Percentiles rank a stretch among this genome's conserved stretches.
phyloP scores from a whole-genome alignment of 2,888 invertebrate species.

The Archaeoteleia sp. region DNA sequence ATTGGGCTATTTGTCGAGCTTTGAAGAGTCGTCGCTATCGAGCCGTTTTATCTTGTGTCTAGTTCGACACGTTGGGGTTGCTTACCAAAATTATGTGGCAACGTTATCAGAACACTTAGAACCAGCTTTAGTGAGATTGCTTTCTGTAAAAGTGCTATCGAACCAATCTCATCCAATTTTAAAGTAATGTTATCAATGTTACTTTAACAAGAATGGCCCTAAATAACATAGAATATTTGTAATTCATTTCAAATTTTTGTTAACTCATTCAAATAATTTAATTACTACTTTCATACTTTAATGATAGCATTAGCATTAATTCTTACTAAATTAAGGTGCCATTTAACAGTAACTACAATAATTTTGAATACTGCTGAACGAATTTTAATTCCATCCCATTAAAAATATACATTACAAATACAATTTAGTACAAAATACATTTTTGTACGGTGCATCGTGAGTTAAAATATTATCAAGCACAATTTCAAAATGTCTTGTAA shows the following conservation, averaged over 20 bases:
- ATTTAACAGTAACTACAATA: too few relatives aligned
- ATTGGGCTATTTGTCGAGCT: constrained; percentile 31
- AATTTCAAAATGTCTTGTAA: background rate
- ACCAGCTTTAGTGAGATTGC: constrained; percentile 47
- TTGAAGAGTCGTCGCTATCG: constrained; percentile 26
- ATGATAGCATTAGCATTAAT: too few relatives aligned
- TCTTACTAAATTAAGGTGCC: too few relatives aligned
- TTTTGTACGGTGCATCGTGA: too few relatives aligned
- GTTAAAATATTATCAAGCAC: too few relatives aligned
- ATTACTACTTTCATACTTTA: too few relatives aligned
- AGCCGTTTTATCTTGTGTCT: constrained; percentile 37
- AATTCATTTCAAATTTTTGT: constrained; percentile 18
- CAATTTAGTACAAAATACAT: too few relatives aligned
- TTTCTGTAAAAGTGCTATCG: constrained; percentile 45
- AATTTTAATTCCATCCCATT: too few relatives aligned
- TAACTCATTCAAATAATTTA: too few relatives aligned
- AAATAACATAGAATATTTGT: constrained; percentile 38
- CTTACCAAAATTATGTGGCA: constrained; percentile 52
- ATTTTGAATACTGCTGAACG: too few relatives aligned
- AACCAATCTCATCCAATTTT: constrained; percentile 45
- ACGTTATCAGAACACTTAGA: constrained; percentile 46
- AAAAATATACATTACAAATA: too few relatives aligned
- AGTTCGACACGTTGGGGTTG: constrained; percentile 44
- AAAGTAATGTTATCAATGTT: constrained; percentile 38
- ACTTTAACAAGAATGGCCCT: constrained; percentile 32